Evolutionary conservation across 2,797 vertebrate species (phyloP).

Genomic region (Sebastes flavidus): DNA sequence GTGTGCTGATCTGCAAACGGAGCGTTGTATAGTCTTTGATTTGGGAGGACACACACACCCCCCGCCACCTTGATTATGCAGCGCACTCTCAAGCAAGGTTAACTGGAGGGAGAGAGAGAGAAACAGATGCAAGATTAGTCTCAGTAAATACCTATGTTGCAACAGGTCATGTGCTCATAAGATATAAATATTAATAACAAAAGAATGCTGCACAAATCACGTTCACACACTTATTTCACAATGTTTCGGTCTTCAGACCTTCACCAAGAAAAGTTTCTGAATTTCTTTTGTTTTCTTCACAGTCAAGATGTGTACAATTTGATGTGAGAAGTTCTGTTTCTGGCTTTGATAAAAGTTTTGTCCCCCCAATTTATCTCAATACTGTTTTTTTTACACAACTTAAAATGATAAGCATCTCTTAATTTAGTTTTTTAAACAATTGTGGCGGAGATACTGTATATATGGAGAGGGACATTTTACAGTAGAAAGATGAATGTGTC

Average conservation of each 20-base stretch:
- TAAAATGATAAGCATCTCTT: neutral
- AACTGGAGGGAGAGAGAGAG: constrained; percentile 81
- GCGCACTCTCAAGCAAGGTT: constrained; percentile 88
- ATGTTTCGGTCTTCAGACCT: neutral
- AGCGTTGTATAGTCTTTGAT: constrained; percentile 81
- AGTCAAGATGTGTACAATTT: neutral
- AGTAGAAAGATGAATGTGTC: neutral
- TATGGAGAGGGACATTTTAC: neutral
- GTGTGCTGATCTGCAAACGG: constrained; percentile 84
- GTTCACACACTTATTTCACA: neutral
- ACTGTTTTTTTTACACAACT: neutral
- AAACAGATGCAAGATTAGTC: constrained; percentile 51
- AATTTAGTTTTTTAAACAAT: neutral
- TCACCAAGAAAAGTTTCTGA: neutral
- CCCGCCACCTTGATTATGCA: constrained; percentile 80
- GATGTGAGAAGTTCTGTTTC: neutral
- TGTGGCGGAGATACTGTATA: neutral
- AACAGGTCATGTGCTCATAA: neutral
- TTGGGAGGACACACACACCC: constrained; percentile 81
- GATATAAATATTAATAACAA: neutral
- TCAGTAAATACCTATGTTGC: constrained; percentile 5
- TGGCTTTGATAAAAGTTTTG: neutral
- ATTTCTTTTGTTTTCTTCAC: neutral
- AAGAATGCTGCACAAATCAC: neutral
- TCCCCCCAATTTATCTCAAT: neutral